These are phyloP conservation scores for Rhinogobius similis DNA, from an alignment of 2,113 vertebrate genomes.

Conservation along the genomic window DNA sequence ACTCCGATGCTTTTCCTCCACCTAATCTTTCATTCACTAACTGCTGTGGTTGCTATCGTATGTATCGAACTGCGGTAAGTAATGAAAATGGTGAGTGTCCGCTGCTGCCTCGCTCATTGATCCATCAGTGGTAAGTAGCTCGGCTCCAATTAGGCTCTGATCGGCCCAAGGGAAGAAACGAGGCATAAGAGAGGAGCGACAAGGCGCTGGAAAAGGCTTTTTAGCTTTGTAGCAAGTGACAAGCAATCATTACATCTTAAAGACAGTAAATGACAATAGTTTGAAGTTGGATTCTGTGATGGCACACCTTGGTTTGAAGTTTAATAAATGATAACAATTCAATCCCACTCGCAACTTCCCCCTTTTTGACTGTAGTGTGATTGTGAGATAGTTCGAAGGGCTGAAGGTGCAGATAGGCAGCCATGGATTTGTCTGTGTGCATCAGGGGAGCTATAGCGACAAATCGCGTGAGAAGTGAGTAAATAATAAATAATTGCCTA, in stretches of 20 bases:
- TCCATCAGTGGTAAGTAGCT: conserved; percentile 70
- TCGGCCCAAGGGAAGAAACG: conserved; percentile 37
- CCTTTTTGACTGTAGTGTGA: neutral
- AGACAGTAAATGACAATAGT: neutral
- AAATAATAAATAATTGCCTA: too few relatives aligned
- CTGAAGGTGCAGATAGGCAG: neutral
- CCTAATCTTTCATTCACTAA: conserved; percentile 35
- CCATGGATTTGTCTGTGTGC: neutral
- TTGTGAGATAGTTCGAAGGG: neutral
- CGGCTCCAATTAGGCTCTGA: conserved; percentile 65
- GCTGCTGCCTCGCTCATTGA: conserved; percentile 58
- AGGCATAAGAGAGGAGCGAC: conserved; percentile 6
- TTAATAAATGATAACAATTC: neutral
- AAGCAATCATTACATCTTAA: neutral
- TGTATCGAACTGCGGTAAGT: conserved; percentile 64
- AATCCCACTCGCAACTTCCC: neutral
- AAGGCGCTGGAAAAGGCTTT: too few relatives aligned
- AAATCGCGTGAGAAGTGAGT: too few relatives aligned
- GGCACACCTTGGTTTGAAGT: neutral
- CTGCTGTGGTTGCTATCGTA: conserved; percentile 33
- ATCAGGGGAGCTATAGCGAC: too few relatives aligned
- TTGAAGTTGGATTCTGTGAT: conserved; percentile 5
- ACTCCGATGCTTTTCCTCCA: conserved; percentile 25
- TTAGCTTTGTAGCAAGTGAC: conserved; percentile 4
- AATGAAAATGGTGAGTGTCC: conserved; percentile 72